Evolutionary conservation across 2,113 vertebrate species (phyloP), one percentile per base, ranked within the genome.

Genomic region (Hymenochirus boettgeri): DNA sequence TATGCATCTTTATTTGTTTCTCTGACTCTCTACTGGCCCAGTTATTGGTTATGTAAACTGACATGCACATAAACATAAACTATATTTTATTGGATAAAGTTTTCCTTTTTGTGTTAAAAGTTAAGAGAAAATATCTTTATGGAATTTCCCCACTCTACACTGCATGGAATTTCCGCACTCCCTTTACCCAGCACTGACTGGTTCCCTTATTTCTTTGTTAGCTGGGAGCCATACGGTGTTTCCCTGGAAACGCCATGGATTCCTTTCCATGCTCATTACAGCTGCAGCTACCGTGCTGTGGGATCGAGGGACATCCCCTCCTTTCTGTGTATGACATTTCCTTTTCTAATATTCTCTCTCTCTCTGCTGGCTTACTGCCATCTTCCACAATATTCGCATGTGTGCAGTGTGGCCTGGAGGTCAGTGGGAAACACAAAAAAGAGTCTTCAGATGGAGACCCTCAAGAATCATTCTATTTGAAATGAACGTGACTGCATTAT

Each of bases 161-260:
- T 42, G 45, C 7, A 67, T 67, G 55, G 55, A 58, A 35, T 51
- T 67, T 59, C 46, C 64, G 31, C 19, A 24, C 18, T 26, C n/a
- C 22, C 52, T 46, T 58, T 57, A 42, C 33, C 50, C 56, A n/a
- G 9, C 31, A 52, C 46, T 4, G 22, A 50, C 55, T 59, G 18
- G 37, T n/a, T 21, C 47, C 18, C 31, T 52, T 29, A 67, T 33
- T 47, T 57, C 45, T 53, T 39, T 33, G 24, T 59, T 59, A 67
- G 64, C 55, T 21, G 12, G 64, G 55, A 67, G 47, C 56, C 48
- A 56, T 47, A 59, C 59, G 64, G 64, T 67, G 64, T 67, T 67
- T 67, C 64, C 64, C 56, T 59, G 64, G 64, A 67, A 67, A 67
- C 64, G 47, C 55, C 29, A 67, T 67, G 64, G 64, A 67, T 67